These are phyloP conservation scores for Ennomos erosarius DNA, from an alignment of 2,888 invertebrate genomes.

Conservation along the genomic window DNA sequence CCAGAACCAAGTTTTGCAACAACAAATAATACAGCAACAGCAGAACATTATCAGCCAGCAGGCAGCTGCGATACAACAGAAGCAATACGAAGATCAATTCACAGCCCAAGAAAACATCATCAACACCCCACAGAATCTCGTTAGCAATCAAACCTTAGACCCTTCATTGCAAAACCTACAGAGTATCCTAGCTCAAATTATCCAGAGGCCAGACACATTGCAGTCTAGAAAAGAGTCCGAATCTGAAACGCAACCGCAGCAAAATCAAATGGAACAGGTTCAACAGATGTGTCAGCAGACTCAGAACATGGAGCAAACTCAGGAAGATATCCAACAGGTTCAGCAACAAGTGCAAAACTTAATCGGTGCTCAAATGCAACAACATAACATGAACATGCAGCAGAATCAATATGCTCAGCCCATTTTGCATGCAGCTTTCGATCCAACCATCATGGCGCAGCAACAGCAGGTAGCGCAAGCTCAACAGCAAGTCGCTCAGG, in stretches of 20 bases:
- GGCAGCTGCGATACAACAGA: constrained; percentile 79
- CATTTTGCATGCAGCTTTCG: constrained; percentile 61
- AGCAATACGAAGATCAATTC: constrained; percentile 73
- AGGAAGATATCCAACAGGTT: constrained; percentile 56
- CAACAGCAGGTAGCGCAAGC: constrained; percentile 79
- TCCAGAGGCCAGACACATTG: constrained; percentile 73
- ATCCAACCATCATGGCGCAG: constrained; percentile 69
- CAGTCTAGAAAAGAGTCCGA: constrained; percentile 76
- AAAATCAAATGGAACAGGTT: constrained; percentile 51
- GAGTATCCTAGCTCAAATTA: constrained; percentile 76
- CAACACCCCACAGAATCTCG: constrained; percentile 69
- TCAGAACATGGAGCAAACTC: constrained; percentile 47
- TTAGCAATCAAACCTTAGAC: constrained; percentile 73
- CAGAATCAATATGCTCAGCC: constrained; percentile 69
- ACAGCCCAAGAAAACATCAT: constrained; percentile 70
- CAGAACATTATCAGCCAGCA: constrained; percentile 78
- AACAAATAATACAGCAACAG: constrained; percentile 81
- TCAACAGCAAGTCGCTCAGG: constrained; percentile 75
- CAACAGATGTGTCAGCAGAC: constrained; percentile 47
- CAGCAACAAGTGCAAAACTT: constrained; percentile 68
- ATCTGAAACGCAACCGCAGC: constrained; percentile 63
- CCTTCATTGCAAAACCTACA: constrained; percentile 82
- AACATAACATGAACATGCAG: constrained; percentile 63
- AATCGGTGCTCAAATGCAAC: constrained; percentile 65
- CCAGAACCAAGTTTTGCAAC: constrained; percentile 82